Evolutionary conservation across 2,888 invertebrate species (phyloP).

Genomic region (Eupithecia subumbrata): DNA sequence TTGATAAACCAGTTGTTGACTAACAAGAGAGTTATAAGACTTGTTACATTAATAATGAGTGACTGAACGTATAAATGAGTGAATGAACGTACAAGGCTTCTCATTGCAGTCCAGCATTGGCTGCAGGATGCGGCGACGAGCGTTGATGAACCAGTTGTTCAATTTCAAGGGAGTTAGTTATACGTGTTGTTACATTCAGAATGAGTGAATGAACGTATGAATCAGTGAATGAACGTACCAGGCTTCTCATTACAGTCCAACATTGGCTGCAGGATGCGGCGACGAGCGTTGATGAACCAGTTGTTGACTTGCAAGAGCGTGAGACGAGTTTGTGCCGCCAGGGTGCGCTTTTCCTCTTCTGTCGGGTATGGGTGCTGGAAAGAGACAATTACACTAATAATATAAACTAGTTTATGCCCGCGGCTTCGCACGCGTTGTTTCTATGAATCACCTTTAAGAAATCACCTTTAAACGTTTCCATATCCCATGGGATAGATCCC

Average conservation of each 20-base stretch:
- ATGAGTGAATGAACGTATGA: neutral
- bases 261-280: constrained; percentile 96
- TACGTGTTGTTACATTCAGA: neutral
- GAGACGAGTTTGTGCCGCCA: constrained; percentile 94
- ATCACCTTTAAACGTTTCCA: no score
- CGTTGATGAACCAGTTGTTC: constrained; percentile 98
- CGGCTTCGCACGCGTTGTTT: no score
- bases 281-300: constrained; percentile 97
- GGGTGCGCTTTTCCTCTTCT: constrained; percentile 95
- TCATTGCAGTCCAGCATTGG: constrained; percentile 92
- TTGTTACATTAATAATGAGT: no score
- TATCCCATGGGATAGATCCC: no score
- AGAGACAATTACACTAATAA: neutral
- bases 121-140: constrained; percentile 94
- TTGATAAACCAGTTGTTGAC: constrained; percentile 98
- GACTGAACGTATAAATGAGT: no score
- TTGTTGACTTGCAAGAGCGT: constrained; percentile 95
- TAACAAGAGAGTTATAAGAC: constrained; percentile 93
- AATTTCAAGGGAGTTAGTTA: constrained; percentile 92
- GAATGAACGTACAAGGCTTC: no score
- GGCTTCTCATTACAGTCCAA: constrained; percentile 86
- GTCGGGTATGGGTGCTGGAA: constrained; percentile 96
- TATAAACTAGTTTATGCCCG: no score
- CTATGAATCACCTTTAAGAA: no score
- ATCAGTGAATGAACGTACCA: constrained; percentile 23